Evolutionary conservation across 2,113 vertebrate species (phyloP), one percentile per base, ranked within the genome.

Genomic region (Periophthalmodon schlosseri): DNA sequence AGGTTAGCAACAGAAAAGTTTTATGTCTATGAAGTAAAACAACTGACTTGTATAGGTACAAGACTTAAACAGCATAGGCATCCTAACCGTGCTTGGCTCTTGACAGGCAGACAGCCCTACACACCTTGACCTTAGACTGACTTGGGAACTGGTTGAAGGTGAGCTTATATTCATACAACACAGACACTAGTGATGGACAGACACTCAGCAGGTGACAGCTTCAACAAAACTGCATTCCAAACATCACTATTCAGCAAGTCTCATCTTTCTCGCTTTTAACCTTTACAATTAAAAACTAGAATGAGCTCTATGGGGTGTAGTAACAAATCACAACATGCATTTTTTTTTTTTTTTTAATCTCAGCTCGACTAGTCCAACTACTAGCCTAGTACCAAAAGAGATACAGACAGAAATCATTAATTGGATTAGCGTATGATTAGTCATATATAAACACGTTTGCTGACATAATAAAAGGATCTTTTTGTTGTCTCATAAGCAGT

Each of bases 381-480:
- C 2, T 16, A 3, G 14, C 4, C 82, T 84, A 81, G 75, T 90
- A 86, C 81, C 82, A 75, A 89, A 74, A 86, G 87, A 88, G 82
- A 87, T 79, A 85, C 70, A 70, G 21, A 52, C 2, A 77, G 85
- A 82, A 28, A 28, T 28, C 28, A 28, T 28, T 28, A 44, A 44
- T 10, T 11, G 39, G 39, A 44, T 39, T 39, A 39, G 36, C 9
- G 36, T 6, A 8, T 6, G 36, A 39, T 39, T 39, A 39, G 36
- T 39, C 36, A 3, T 39, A 3, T n/a, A n/a, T n/a, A n/a, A n/a
- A n/a, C n/a, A n/a, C n/a, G n/a, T n/a, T n/a, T n/a, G n/a, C n/a
- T n/a, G n/a, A n/a, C n/a, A n/a, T n/a, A n/a, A n/a, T 90, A 89
- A 93, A 88, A 91, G 84, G 90, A 92, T 91, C 89, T 11, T 4